phyloP scores from a whole-genome alignment of 2,888 invertebrate species.

The Melieria picta region DNA sequence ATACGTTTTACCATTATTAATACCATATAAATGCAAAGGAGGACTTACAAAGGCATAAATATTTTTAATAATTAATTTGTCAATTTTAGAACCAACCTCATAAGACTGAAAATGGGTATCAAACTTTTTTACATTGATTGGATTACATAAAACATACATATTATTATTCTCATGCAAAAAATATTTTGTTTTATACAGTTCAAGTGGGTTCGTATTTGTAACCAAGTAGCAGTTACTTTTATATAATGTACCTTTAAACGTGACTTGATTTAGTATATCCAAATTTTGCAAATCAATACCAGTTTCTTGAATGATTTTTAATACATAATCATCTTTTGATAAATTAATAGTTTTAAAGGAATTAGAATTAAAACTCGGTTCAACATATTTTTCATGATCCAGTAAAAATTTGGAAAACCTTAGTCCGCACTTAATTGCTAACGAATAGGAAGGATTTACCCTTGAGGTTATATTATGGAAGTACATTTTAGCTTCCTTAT shows the following conservation, averaged over 20 bases:
- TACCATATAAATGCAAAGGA: conserved; percentile 2
- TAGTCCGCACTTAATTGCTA: too few relatives aligned
- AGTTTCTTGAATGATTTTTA: not conserved
- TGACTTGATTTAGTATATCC: conserved; percentile 1
- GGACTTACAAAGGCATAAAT: conserved; percentile 1
- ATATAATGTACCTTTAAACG: conserved; percentile 4
- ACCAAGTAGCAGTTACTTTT: not conserved
- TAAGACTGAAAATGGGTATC: conserved; percentile 8
- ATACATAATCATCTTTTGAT: not conserved
- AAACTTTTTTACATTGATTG: conserved; percentile 12
- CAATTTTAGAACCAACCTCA: not conserved
- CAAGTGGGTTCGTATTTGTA: not conserved
- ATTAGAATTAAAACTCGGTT: not conserved
- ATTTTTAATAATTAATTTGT: not conserved
- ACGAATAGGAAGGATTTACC: too few relatives aligned
- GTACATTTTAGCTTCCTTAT: too few relatives aligned
- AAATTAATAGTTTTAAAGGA: conserved; percentile 1
- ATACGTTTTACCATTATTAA: conserved; percentile 8
- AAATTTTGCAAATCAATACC: not conserved
- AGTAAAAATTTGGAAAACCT: not conserved
- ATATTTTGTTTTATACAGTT: conserved; percentile 6
- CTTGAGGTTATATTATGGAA: too few relatives aligned
- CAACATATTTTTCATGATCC: not conserved
- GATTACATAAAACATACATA: not conserved
- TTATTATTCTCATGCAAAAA: not conserved